Base-by-base conservation (phyloP, 2,888 invertebrate species). In the Deilephila elpenor region DNA sequence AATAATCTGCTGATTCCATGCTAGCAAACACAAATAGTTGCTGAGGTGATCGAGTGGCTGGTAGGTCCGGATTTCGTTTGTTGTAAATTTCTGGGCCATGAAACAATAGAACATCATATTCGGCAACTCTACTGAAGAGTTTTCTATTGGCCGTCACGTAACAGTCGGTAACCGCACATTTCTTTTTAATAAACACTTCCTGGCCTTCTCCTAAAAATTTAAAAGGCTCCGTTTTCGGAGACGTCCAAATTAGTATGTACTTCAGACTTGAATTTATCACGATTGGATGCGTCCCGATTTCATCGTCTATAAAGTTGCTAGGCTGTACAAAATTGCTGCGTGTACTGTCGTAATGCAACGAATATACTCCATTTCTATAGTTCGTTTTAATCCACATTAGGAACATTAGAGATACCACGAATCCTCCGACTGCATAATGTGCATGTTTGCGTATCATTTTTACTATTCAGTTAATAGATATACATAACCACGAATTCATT, bases 1-100 rank as follows among this genome's bases (percentile, higher is more conserved):
- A 89, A 74, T 88, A 80, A 2, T 79, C 77, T 1, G 88, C 77
- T 5, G 90, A 84, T 77, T 90, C 90, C 37, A 84, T 81, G 59
- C 80, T 86, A 3, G 83, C 81, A 72, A 85, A 87, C 2, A 85
- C 82, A 64, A 84, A 89, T 75, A 85, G 85, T 73, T 88, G 88
- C 5, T 82, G 74, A 0, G 75, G 75, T 5, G 82, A 80, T 74
- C 88, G 76, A 29, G 17, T 64, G 5, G 72, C 29, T 25, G 84
- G 87, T 8, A 82, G 64, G 0, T 7, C 29, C 3, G 59, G 56
- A 44, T 14, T 11, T 44, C 44, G 44, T 14, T 44, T 14, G 44
- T 14, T 44, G 14, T 2, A 14, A 44, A 86, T 74, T 75, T 88
- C 86, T 25, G 86, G 83, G 0, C 84, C 86, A 37, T 82, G 77